Conservation (phyloP, 2,797 vertebrate genomes). For the Scyliorhinus canicula region DNA sequence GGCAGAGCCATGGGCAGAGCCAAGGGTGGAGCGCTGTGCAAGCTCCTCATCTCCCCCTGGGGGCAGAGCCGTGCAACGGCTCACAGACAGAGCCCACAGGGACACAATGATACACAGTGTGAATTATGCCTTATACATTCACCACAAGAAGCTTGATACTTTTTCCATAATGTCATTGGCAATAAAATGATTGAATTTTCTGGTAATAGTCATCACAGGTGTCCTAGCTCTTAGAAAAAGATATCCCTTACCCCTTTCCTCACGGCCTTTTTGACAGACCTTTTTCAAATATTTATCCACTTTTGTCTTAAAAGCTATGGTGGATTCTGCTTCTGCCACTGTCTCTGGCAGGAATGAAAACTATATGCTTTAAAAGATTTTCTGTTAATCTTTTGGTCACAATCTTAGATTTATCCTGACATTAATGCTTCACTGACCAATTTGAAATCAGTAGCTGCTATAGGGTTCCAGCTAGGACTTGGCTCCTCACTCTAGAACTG, state of each 20-base stretch:
- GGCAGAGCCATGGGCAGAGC: too few relatives aligned
- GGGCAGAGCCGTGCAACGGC: too few relatives aligned
- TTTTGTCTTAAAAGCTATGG: neutral
- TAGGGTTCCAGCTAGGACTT: too few relatives aligned
- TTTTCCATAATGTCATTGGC: too few relatives aligned
- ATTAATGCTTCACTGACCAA: neutral
- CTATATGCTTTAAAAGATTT: neutral
- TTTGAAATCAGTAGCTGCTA: neutral
- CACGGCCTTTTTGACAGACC: neutral
- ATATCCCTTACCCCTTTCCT: neutral
- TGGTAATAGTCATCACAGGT: neutral
- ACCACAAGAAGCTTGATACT: neutral
- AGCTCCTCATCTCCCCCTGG: too few relatives aligned
- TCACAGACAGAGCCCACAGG: too few relatives aligned
- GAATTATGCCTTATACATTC: too few relatives aligned
- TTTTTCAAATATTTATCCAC: neutral
- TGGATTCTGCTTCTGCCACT: neutral
- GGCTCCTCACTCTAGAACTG: too few relatives aligned
- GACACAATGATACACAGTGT: too few relatives aligned
- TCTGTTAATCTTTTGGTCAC: neutral
- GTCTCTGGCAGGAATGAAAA: neutral
- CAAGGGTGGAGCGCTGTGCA: too few relatives aligned
- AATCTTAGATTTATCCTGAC: neutral
- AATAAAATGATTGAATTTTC: neutral
- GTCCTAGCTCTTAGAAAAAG: neutral